A percentile compares a stretch with the other conserved stretches of the same genome.
phyloP scores from a whole-genome alignment of 2,888 invertebrate species.

The Orthosia incerta region DNA sequence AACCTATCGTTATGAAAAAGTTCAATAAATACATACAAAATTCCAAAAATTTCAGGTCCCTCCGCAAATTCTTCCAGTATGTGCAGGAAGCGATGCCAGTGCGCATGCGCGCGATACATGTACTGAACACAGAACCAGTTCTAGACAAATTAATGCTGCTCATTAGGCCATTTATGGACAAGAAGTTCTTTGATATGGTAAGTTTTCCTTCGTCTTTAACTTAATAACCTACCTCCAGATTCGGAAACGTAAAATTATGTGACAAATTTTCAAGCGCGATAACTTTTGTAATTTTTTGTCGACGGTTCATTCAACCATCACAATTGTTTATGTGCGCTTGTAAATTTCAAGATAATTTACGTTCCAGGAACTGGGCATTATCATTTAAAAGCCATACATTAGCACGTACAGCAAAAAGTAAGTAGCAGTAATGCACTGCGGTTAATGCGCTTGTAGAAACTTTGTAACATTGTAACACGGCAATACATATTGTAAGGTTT shows the following conservation, averaged over 20 bases:
- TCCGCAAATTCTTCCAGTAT: constrained; percentile 92
- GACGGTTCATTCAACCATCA: too few relatives aligned
- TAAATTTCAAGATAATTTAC: neutral
- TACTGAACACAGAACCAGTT: constrained; percentile 92
- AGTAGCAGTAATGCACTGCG: neutral
- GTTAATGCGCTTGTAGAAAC: neutral
- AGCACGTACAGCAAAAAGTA: neutral
- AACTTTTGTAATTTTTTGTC: neutral
- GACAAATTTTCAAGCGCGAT: neutral
- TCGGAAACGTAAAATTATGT: neutral
- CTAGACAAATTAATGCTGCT: constrained; percentile 91
- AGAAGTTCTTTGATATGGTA: constrained; percentile 90
- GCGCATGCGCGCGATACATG: constrained; percentile 92
- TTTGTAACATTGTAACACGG: neutral
- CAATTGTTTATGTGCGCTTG: too few relatives aligned
- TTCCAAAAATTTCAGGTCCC: constrained; percentile 79
- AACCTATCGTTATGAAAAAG: neutral
- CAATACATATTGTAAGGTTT: neutral
- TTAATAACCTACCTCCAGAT: neutral
- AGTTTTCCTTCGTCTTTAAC: constrained; percentile 47
- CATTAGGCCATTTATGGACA: constrained; percentile 91
- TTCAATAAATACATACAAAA: constrained; percentile 5
- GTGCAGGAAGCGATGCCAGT: constrained; percentile 93
- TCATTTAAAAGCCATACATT: constrained; percentile 6
- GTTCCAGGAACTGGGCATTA: neutral